Evolutionary conservation across 1,140 invertebrate species (phyloP).

Genomic region (Anadara kagoshimensis): DNA sequence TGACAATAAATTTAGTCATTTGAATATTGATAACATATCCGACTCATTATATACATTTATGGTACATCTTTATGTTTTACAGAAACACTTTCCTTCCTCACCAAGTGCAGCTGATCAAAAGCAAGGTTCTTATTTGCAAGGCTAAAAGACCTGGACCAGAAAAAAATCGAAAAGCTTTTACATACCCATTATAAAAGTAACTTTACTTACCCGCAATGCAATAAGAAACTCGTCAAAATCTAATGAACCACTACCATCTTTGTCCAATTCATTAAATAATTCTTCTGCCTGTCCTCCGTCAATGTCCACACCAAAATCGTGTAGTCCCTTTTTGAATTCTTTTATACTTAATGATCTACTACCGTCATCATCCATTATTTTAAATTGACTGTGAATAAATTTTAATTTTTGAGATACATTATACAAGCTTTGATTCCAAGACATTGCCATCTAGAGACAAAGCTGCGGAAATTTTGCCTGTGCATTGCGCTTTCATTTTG

Average conservation of each 20-base stretch:
- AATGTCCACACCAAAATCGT: conserved; percentile 84
- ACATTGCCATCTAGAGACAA: too few species aligned
- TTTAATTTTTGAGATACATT: background rate
- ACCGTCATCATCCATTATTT: conserved; percentile 94
- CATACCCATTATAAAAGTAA: background rate
- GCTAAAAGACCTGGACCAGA: background rate
- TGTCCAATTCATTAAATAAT: conserved; percentile 87
- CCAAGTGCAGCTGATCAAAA: background rate
- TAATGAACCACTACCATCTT: conserved; percentile 87
- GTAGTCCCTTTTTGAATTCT: conserved; percentile 89
- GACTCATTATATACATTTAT: too few species aligned
- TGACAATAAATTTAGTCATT: too few species aligned
- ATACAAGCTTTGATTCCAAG: background rate
- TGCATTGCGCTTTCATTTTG: too few species aligned
- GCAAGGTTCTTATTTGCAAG: background rate
- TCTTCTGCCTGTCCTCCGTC: conserved; percentile 80
- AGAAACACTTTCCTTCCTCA: background rate
- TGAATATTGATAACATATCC: too few species aligned
- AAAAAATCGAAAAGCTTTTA: background rate
- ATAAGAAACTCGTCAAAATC: conserved; percentile 92
- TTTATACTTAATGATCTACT: conserved; percentile 87
- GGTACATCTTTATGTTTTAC: too few species aligned
- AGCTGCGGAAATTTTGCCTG: too few species aligned
- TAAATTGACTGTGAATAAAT: conserved; percentile 83
- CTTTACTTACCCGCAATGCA: conserved; percentile 84